These are phyloP conservation scores for Patella vulgata DNA, from an alignment of 1,140 invertebrate species.

Conservation along the genomic window DNA sequence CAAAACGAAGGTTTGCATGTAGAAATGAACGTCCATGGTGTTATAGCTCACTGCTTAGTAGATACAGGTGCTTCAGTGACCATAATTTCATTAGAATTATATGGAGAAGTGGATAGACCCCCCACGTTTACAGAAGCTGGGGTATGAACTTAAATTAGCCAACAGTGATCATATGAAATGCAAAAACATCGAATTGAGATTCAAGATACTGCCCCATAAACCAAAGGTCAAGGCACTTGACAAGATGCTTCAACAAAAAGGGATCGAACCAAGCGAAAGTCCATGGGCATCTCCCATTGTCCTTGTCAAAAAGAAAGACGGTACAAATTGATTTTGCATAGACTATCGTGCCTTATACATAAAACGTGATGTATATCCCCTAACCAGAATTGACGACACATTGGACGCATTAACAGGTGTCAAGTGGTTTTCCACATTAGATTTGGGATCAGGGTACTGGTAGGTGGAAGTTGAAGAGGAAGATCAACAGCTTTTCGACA, in stretches of 20 bases:
- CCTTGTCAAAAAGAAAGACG: conserved; percentile 70
- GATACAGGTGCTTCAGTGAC: too few relatives aligned
- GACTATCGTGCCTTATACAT: conserved; percentile 69
- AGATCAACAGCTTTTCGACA: conserved; percentile 36
- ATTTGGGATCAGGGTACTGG: conserved; percentile 68
- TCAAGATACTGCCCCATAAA: too few relatives aligned
- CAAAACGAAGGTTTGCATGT: too few relatives aligned
- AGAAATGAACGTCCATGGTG: too few relatives aligned
- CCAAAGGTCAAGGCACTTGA: conserved; percentile 29
- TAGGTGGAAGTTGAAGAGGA: conserved; percentile 58
- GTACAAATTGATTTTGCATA: conserved; percentile 63
- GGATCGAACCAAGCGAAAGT: conserved; percentile 38
- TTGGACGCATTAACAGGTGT: conserved; percentile 57
- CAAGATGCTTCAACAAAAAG: conserved; percentile 26
- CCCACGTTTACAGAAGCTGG: too few relatives aligned
- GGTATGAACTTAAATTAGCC: too few relatives aligned
- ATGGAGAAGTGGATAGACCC: too few relatives aligned
- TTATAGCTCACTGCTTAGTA: too few relatives aligned
- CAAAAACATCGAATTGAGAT: too few relatives aligned
- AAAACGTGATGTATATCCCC: too few relatives aligned
- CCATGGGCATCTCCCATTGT: conserved; percentile 47
- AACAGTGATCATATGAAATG: too few relatives aligned
- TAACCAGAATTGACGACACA: conserved; percentile 68
- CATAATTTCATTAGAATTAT: too few relatives aligned
- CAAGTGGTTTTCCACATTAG: conserved; percentile 65